Conservation (phyloP, 2,797 vertebrate species). For the Crossoptilon crossoptilon region DNA sequence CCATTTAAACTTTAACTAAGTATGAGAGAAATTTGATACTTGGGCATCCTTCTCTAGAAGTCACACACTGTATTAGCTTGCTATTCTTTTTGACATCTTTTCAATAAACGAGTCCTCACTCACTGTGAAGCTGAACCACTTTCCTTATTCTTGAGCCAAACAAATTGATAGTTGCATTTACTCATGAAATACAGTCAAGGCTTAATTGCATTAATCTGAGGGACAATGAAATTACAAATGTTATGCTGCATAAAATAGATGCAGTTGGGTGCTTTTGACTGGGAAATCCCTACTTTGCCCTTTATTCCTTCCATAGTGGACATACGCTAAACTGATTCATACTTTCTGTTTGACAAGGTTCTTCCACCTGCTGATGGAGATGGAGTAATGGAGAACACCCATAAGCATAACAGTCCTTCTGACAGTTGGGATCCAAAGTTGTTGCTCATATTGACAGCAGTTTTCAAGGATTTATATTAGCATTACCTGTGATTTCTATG, state of each 20-base stretch:
- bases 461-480: background rate
- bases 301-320: background rate
- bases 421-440: background rate
- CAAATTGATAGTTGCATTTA: background rate
- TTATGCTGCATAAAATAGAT: background rate
- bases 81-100: background rate
- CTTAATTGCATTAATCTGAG: background rate
- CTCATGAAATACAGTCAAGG: background rate
- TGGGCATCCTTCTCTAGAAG: background rate
- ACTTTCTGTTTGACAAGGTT: background rate
- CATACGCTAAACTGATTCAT: background rate
- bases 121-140: background rate
- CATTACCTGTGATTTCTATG: slow-evolving; percentile 80
- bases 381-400: background rate
- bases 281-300: background rate
- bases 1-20: background rate
- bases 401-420: background rate
- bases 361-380: background rate
- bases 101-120: background rate
- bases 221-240: background rate
- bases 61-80: background rate
- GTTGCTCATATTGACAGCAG: background rate
- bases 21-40: background rate
- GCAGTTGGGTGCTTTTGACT: background rate
- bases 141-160: background rate